phyloP scores from a whole-genome alignment of 2,888 invertebrate genomes.

The Hoplodrina blanda region DNA sequence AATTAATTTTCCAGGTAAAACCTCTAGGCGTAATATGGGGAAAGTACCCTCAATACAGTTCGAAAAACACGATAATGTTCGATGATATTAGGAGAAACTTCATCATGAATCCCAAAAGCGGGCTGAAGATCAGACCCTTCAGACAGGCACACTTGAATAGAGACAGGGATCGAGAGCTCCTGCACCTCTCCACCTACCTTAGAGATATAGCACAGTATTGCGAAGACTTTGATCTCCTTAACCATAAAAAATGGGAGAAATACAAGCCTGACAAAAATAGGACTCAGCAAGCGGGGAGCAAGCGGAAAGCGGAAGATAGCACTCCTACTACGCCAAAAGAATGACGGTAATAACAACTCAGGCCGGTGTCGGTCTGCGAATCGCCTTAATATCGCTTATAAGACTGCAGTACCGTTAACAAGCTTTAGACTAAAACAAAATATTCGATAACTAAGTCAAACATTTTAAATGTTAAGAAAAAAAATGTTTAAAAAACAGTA shows the following conservation, averaged over 20 bases:
- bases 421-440: slow-evolving; percentile 46
- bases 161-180: slow-evolving; percentile 95
- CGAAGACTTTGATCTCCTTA: slow-evolving; percentile 95
- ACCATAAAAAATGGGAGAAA: slow-evolving; percentile 98
- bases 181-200: slow-evolving; percentile 95
- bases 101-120: slow-evolving; percentile 98
- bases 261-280: slow-evolving; percentile 90
- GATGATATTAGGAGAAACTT: slow-evolving; percentile 99
- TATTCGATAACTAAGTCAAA: slow-evolving; percentile 52
- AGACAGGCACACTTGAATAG: slow-evolving; percentile 97
- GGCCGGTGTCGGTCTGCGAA: slow-evolving; percentile 41
- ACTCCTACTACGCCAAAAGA: slow-evolving; percentile 79
- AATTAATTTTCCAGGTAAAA: slow-evolving; percentile 92
- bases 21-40: slow-evolving; percentile 99
- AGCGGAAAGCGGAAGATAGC: slow-evolving; percentile 87
- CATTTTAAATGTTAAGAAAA: slow-evolving; percentile 54
- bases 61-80: slow-evolving; percentile 99
- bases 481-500: slow-evolving; percentile 55
- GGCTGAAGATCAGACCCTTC: slow-evolving; percentile 97
- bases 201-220: slow-evolving; percentile 95
- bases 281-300: slow-evolving; percentile 80
- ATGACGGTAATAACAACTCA: slow-evolving; percentile 73
- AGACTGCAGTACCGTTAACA: slow-evolving; percentile 62
- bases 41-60: slow-evolving; percentile 96
- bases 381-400: slow-evolving; percentile 68